Percentiles rank a stretch among this genome's conserved stretches.
Conservation (phyloP, 1,140 invertebrate species). For the Gryon sp. region DNA sequence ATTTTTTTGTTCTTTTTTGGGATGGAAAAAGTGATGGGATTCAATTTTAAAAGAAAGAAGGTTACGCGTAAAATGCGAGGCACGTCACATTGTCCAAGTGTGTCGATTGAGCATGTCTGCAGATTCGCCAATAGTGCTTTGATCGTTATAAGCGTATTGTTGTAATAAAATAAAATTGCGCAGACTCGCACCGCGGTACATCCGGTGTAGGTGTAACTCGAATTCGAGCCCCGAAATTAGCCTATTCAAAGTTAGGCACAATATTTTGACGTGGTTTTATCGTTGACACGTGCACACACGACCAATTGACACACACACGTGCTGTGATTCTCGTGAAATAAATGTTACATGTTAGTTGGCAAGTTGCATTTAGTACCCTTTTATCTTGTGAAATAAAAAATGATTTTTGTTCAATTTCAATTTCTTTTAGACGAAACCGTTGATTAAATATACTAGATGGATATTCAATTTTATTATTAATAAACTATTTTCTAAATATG, state of each 20-base stretch:
- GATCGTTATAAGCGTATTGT: conserved; percentile 53
- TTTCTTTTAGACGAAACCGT: too few relatives aligned
- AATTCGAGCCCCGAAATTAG: conserved; percentile 67
- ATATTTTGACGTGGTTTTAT: conserved; percentile 78
- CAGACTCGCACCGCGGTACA: conserved; percentile 20
- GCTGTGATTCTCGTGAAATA: conserved; percentile 51
- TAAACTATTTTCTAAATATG: too few relatives aligned
- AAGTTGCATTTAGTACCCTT: too few relatives aligned
- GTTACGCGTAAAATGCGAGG: conserved; percentile 40
- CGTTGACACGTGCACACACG: conserved; percentile 71
- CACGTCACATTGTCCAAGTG: conserved; percentile 52
- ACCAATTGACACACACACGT: conserved; percentile 72
- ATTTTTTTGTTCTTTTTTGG: too few relatives aligned
- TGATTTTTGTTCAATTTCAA: too few relatives aligned
- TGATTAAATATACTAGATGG: too few relatives aligned
- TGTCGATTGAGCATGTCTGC: conserved; percentile 49
- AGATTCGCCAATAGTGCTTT: conserved; percentile 48
- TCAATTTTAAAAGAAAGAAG: conserved; percentile 41
- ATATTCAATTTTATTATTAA: too few relatives aligned
- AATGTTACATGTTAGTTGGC: too few relatives aligned
- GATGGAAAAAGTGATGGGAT: conserved; percentile 18
- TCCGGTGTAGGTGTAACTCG: conserved; percentile 28
- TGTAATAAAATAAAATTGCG: conserved; percentile 60
- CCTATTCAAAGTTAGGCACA: conserved; percentile 72
- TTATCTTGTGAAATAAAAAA: conserved; percentile 4